A percentile compares a stretch with the other conserved stretches of the same genome.
These are phyloP conservation scores for Trachelus iudaicus DNA, from an alignment of 2,888 invertebrate genomes.

Conservation along the genomic window DNA sequence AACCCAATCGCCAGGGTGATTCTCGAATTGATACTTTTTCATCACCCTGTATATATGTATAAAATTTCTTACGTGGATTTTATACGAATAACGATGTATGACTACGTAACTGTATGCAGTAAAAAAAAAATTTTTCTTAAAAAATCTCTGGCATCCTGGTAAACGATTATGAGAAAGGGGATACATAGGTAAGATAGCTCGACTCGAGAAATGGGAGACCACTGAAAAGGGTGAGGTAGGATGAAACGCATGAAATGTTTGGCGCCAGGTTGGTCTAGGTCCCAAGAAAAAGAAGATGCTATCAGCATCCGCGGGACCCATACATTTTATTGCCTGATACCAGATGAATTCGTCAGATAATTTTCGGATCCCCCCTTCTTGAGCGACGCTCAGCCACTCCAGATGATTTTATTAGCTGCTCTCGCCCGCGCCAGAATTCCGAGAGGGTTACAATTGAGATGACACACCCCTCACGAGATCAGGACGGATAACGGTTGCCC, in stretches of 20 bases:
- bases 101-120: too few relatives aligned
- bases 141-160: too few relatives aligned
- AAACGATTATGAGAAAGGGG: too few relatives aligned
- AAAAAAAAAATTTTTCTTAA: too few relatives aligned
- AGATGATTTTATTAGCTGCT: slow-evolving; percentile 51
- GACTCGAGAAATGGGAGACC: neutral
- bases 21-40: too few relatives aligned
- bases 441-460: slow-evolving; percentile 34
- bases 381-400: slow-evolving; percentile 6
- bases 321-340: slow-evolving; percentile 61
- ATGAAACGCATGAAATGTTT: neutral
- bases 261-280: slow-evolving; percentile 18
- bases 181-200: too few relatives aligned
- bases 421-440: slow-evolving; percentile 35
- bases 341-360: slow-evolving; percentile 63
- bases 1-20: too few relatives aligned
- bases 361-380: slow-evolving; percentile 26
- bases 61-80: too few relatives aligned
- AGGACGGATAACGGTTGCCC: slow-evolving; percentile 31
- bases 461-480: slow-evolving; percentile 52
- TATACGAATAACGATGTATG: too few relatives aligned
- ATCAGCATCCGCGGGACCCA: slow-evolving; percentile 49
- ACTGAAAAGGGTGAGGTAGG: neutral
- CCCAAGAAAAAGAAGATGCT: slow-evolving; percentile 41
- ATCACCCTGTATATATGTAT: too few relatives aligned